Conservation (phyloP, 2,113 vertebrate species). For the Colaptes auratus region DNA sequence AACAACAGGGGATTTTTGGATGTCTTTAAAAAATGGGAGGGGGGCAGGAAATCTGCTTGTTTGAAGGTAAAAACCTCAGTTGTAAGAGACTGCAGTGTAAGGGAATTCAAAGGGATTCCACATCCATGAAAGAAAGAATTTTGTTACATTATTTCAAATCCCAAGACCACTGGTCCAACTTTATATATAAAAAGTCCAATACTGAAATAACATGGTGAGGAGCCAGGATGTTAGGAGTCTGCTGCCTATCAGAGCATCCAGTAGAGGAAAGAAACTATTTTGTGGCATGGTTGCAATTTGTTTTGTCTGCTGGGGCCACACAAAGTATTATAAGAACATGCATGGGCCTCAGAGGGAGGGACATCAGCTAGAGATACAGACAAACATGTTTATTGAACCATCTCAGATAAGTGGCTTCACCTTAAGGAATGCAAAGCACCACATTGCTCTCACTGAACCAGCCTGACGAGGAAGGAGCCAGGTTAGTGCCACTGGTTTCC, state of each 20-base stretch:
- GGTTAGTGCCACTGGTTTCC: not conserved
- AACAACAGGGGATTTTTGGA: not conserved
- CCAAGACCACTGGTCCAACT: not conserved
- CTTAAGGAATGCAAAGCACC: not conserved
- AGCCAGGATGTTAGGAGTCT: not conserved
- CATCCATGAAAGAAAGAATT: not conserved
- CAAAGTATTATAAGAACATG: not conserved
- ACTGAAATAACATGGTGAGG: rapidly evolving
- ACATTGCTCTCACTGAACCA: not conserved
- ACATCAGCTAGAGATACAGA: not conserved
- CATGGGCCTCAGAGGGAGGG: not conserved
- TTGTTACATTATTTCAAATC: not conserved
- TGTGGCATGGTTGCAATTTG: not conserved
- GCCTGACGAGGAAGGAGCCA: not conserved
- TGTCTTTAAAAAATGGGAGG: not conserved
- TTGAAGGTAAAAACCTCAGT: not conserved
- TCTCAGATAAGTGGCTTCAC: not conserved
- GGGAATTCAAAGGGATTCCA: not conserved
- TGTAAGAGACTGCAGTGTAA: not conserved
- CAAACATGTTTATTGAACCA: not conserved
- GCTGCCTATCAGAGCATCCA: not conserved
- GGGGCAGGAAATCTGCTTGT: not conserved
- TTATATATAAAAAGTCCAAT: not conserved
- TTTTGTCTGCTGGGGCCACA: not conserved
- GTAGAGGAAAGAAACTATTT: not conserved